Evolutionary conservation across 2,113 vertebrate genomes (phyloP).

Genomic region (Danionella cerebrum): DNA sequence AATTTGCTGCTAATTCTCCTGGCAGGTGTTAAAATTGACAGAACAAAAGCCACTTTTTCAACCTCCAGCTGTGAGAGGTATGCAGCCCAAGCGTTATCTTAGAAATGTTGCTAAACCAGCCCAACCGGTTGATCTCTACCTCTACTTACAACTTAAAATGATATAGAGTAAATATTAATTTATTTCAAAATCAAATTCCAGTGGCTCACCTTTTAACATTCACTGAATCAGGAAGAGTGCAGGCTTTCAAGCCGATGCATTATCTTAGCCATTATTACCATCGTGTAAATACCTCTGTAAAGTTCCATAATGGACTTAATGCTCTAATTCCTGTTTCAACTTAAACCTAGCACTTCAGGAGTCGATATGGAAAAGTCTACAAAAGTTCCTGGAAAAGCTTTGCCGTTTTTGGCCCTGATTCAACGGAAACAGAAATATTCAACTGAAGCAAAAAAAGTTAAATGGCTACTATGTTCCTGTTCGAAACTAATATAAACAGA

Average conservation of each 20-base stretch:
- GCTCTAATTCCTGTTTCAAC: background rate
- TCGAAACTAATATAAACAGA: background rate
- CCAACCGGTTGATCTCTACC: no score
- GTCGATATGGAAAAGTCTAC: background rate
- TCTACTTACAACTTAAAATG: no score
- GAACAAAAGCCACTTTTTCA: no score
- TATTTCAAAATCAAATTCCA: no score
- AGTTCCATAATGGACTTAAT: background rate
- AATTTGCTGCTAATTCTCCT: no score
- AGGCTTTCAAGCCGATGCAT: constrained; percentile 4
- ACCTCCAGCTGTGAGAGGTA: no score
- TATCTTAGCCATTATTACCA: background rate
- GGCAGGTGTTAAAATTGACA: no score
- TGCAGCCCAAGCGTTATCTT: no score
- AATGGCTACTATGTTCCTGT: background rate
- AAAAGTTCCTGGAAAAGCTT: background rate
- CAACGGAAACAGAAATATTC: background rate
- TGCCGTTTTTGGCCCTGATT: background rate
- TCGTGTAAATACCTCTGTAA: background rate
- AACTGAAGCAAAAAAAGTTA: background rate
- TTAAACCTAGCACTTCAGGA: background rate
- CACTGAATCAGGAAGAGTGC: background rate
- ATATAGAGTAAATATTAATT: no score
- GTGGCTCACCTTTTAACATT: background rate
- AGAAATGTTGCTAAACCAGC: no score